phyloP scores from a whole-genome alignment of 2,888 invertebrate genomes.

The Scaptomyza cyrtandrae region DNA sequence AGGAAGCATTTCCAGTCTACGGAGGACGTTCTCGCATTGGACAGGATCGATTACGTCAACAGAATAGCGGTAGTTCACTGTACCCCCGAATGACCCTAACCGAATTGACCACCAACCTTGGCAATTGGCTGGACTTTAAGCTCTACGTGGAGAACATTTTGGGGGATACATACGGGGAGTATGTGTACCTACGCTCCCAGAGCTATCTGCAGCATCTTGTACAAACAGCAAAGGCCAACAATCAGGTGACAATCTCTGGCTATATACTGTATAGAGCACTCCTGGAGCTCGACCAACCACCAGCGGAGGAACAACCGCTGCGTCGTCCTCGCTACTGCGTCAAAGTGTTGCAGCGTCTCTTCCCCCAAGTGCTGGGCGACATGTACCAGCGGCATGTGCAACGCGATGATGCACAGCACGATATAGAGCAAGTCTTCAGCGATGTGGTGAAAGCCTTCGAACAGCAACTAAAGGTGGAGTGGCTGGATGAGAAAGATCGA shows the following conservation, averaged over 20 bases:
- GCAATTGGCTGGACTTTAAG: slow-evolving; percentile 74
- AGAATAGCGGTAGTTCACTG: slow-evolving; percentile 19
- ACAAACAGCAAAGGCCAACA: slow-evolving; percentile 50
- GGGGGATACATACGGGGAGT: slow-evolving; percentile 37
- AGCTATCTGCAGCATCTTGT: slow-evolving; percentile 72
- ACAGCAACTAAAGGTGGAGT: slow-evolving; percentile 59
- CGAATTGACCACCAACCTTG: slow-evolving; percentile 58
- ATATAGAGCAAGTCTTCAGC: slow-evolving; percentile 65
- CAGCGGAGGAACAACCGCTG: slow-evolving; percentile 38
- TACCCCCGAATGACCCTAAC: slow-evolving; percentile 52
- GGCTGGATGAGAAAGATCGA: slow-evolving; percentile 77
- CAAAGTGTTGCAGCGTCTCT: slow-evolving; percentile 65
- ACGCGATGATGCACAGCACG: slow-evolving; percentile 55
- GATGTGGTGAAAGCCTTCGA: slow-evolving; percentile 68
- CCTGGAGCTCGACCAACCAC: slow-evolving; percentile 50
- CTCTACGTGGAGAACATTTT: slow-evolving; percentile 72
- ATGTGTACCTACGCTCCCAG: slow-evolving; percentile 72
- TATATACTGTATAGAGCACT: slow-evolving; percentile 80
- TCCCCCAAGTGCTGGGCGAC: slow-evolving; percentile 79
- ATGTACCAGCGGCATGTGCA: slow-evolving; percentile 70
- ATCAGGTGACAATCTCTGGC: slow-evolving; percentile 69
- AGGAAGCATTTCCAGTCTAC: not conserved
- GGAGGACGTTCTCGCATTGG: slow-evolving; percentile 50
- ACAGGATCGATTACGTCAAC: slow-evolving; percentile 61
- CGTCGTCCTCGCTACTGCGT: slow-evolving; percentile 66